Conservation (phyloP, 2,113 vertebrate species). For the Zapus hudsonius region DNA sequence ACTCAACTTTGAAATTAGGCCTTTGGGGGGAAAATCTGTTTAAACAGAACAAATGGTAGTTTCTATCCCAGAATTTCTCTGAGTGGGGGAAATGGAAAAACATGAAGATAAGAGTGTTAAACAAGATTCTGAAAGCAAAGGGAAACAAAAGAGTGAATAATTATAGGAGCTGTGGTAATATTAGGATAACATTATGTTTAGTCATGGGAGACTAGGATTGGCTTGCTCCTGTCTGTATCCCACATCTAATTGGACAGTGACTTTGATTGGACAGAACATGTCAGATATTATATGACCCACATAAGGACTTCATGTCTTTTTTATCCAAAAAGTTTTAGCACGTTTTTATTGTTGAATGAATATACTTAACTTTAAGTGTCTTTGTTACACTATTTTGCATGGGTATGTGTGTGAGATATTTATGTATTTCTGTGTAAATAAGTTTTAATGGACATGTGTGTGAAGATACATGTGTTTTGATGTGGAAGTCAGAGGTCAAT, state of each 20-base stretch:
- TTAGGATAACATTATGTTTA: not conserved
- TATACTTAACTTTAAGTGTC: not conserved
- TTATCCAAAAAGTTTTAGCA: not conserved
- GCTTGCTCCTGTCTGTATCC: fast-evolving
- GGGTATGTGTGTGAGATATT: too few species aligned
- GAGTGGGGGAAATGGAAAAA: not conserved
- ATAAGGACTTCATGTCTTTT: not conserved
- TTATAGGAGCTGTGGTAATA: not conserved
- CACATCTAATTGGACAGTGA: not conserved
- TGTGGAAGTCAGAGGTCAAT: too few species aligned
- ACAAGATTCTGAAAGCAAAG: not conserved
- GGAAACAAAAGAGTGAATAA: not conserved
- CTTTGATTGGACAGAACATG: not conserved
- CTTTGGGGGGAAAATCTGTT: constrained; percentile 33
- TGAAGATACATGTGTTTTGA: too few species aligned
- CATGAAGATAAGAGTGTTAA: not conserved
- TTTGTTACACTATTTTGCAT: not conserved
- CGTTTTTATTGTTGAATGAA: not conserved
- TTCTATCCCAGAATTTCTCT: not conserved
- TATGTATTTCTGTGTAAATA: too few species aligned
- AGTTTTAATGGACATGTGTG: too few species aligned
- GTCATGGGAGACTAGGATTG: not conserved
- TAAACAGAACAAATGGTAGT: not conserved
- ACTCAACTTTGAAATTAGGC: constrained; percentile 54
- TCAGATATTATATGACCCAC: not conserved